Base-by-base conservation (phyloP, 2,797 vertebrate species). In the Sparus aurata region DNA sequence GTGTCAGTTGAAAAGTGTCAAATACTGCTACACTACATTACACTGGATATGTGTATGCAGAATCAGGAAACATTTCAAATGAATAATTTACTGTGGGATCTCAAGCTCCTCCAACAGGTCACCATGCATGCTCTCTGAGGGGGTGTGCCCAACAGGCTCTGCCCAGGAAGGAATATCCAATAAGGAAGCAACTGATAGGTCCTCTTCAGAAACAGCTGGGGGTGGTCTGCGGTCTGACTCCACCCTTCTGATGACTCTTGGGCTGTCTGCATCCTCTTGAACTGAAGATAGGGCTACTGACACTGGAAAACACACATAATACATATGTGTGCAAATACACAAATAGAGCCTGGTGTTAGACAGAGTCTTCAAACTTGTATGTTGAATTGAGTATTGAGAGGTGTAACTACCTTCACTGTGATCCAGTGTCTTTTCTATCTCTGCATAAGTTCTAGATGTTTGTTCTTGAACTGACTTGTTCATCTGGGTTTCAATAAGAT, bases 131-230 rank as follows among this genome's bases (percentile, higher is more conserved):
- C 95, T 96, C 53, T 97, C 97, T 83, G 96, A 96, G 73, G 95
- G 95, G 67, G 89, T 88, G 64, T 96, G 96, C 78, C 95, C 95
- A 85, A 95, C 84, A 77, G 95, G 94, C 79, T 97, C 96, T 27
- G 95, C 95, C 95, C 96, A 97, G 49, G 96, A 96, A 75, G 96
- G 94, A 75, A 94, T 92, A 84, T 99, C 98, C 77, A 97, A 95
- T 65, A 98, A 95, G 0, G 96, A 96, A 76, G 97, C 97, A 59
- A 96, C 96, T 67, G 98, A 99, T 30, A 97, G 93, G 7, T 99
- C 98, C 88, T 99, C 98, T 88, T 99, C 98, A 0, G 98, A 99
- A 83, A 99, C 98, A 12, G 98, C 95, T 34, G 98, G 97, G 13
- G 98, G 98, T 15, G 96, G 97, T 79, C 91, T 93, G 68, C 91